Conservation (phyloP, 1,140 invertebrate species). For the Pseudobourletiella spinata region DNA sequence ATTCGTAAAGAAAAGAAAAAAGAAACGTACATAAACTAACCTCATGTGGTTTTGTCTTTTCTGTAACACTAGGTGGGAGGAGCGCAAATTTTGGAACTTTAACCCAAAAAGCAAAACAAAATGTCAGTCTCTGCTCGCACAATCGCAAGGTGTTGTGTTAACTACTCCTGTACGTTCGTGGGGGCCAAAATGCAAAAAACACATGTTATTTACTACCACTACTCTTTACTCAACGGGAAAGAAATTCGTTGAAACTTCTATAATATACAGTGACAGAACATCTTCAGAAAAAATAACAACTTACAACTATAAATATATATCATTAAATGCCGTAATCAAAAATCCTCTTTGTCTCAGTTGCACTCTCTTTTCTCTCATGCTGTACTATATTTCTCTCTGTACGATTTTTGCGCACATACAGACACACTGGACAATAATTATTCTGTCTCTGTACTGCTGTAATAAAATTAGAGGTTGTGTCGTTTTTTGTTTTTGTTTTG, state of each 20-base stretch:
- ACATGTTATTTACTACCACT: no score
- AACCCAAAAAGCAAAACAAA: slow-evolving; percentile 29
- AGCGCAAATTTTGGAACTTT: slow-evolving; percentile 35
- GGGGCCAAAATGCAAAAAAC: slow-evolving; percentile 7
- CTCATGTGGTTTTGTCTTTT: slow-evolving; percentile 36
- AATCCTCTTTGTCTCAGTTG: background rate
- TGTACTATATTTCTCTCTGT: no score
- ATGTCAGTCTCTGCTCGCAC: slow-evolving; percentile 19
- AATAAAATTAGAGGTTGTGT: no score
- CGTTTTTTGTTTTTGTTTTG: background rate
- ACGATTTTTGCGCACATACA: background rate
- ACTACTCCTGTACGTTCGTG: slow-evolving; percentile 27
- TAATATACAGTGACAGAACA: background rate
- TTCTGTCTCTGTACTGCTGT: background rate
- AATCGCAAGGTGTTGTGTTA: slow-evolving; percentile 26
- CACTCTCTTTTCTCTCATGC: no score
- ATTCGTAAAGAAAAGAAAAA: slow-evolving; percentile 5
- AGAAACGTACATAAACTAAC: slow-evolving; percentile 25
- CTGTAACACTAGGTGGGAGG: slow-evolving; percentile 36
- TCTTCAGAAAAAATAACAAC: background rate
- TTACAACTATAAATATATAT: no score
- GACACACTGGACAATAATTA: background rate
- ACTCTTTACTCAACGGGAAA: no score
- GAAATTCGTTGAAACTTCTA: no score
- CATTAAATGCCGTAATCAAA: background rate